Base-by-base conservation (phyloP, 2,888 invertebrate species). In the Emmelina monodactyla region DNA sequence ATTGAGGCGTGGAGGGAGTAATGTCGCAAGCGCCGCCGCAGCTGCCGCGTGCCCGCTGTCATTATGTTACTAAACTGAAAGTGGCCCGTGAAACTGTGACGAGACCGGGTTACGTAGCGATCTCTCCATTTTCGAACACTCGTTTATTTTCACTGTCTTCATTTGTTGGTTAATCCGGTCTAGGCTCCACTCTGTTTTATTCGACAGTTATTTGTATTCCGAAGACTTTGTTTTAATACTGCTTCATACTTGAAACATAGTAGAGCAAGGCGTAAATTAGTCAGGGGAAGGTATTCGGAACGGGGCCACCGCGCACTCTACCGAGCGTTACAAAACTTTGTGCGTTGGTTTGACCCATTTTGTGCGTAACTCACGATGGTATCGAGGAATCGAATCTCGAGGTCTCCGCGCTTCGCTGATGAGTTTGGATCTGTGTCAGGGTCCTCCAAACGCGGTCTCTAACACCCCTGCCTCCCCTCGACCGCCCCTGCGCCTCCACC, bases 381-480 rank as follows among this genome's bases (percentile, higher is more conserved):
- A 62, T 57, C 51, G 59, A 65, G 62, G 70, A 73, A 75, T 76
- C 76, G 64, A 73, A 70, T 71, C 64, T 68, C 66, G 67, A 69
- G 72, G 70, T 62, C 71, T 66, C 61, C 46, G 53, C 58, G 65
- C 58, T 66, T 59, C 63, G 59, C 68, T 71, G 73, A 76, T 71
- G 70, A 64, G 65, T 65, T 61, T 54, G 65, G 69, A 76, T 76
- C 75, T 75, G 69, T 78, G 79, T 79, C 79, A 78, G 71, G 78
- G 79, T 72, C 62, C 67, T 62, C 65, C 68, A 67, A 66, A 60
- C 49, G 40, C 55, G 54, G 53, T 60, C 69, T 72, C 64, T 67
- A n/a, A 52, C 70, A 58, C 71, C 62, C 68, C 61, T 55, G 59
- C 53, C 54, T 48, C 52, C 53, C 54, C 51, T 52, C 42, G 48